Evolutionary conservation across 2,797 vertebrate species (phyloP), one percentile per base, ranked within the genome.

Genomic region (Phoebastria nigripes): DNA sequence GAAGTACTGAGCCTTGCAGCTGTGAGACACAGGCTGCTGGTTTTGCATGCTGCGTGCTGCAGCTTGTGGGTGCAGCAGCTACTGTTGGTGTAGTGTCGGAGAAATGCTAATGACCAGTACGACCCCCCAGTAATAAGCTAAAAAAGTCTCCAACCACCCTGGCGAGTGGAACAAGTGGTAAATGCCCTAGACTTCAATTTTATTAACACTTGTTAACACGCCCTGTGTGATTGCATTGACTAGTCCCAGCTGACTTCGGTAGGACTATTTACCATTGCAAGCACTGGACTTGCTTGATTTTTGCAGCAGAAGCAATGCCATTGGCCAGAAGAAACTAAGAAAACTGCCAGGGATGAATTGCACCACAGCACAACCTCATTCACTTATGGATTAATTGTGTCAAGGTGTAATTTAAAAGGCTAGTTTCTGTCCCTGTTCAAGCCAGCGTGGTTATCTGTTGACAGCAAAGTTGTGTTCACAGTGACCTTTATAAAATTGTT

Each of bases 401-500:
- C 56, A 69, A 65, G 21, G 15, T 51, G 8, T 65, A 78, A 88
- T 54, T 89, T 76, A 66, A 78, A 94, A 89, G 37, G 47, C 17
- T 51, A 14, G 7, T 52, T 92, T 79, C 61, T 82, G 37, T 77
- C 56, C 10, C 33, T 73, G 2, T 52, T 85, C 51, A 65, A 70
- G 71, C 35, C 76, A 81, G 20, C 22, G 65, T 26, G 13, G 39
- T 66, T 92, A 71, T 52, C 82, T 87, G 41, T 74, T 91, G 76
- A 73, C 65, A 83, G 44, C 11, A 86, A 93, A 79, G 8, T 93
- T 87, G 59, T 66, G 28, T 74, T 87, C 71, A 63, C 18, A 20
- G 18, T 74, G 79, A 90, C 72, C 52, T 85, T 94, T 89, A 74
- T 59, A 81, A 78, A 77, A 82, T 8, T 29, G 15, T 39, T 90